Evolutionary conservation across 2,113 vertebrate species (phyloP).

Genomic region (Elachura formosa): DNA sequence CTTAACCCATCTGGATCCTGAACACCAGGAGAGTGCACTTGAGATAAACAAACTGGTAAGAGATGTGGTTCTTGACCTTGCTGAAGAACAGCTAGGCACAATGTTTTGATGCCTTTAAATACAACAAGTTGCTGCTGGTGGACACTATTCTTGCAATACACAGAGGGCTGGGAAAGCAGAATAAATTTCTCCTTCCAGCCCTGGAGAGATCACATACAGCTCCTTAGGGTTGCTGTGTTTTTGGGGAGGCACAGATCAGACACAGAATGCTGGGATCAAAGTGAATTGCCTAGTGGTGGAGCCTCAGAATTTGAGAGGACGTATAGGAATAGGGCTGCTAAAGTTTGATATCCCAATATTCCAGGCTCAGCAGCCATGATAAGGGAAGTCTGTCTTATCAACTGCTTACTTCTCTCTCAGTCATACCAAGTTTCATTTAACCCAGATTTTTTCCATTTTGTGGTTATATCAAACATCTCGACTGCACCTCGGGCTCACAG

Average conservation of each 20-base stretch:
- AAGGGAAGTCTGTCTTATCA: background rate
- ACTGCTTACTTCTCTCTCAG: background rate
- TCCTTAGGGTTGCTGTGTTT: background rate
- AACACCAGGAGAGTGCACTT: constrained; percentile 71
- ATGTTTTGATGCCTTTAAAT: background rate
- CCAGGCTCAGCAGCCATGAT: background rate
- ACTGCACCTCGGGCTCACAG: background rate
- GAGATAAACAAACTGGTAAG: constrained; percentile 86
- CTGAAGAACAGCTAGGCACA: background rate
- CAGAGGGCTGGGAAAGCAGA: background rate
- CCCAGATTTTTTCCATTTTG: background rate
- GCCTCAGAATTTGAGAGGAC: background rate
- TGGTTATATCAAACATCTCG: background rate
- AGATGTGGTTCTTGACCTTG: background rate
- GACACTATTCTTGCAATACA: background rate
- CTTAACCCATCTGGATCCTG: constrained; percentile 74
- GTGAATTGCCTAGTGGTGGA: background rate
- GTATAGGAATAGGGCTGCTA: background rate
- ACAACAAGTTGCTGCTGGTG: background rate
- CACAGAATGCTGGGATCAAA: background rate
- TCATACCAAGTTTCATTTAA: background rate
- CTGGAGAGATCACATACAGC: background rate
- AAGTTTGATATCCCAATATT: background rate
- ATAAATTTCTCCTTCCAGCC: background rate
- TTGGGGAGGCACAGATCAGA: background rate